phyloP scores from a whole-genome alignment of 2,888 invertebrate genomes.

The Troides oblongomaculatus region DNA sequence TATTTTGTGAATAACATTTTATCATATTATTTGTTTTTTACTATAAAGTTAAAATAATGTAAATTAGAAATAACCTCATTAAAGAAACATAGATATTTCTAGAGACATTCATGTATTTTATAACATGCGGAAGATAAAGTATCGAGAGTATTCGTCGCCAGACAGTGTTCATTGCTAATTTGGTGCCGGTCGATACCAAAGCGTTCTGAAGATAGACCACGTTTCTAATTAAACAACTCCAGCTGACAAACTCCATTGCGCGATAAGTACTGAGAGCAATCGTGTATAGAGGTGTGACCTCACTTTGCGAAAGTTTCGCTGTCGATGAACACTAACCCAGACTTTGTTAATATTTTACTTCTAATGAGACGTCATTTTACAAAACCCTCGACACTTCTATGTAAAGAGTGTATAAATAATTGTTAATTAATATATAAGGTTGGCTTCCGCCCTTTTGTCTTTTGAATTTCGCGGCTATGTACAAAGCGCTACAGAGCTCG shows the following conservation, averaged over 20 bases:
- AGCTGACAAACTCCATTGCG: conserved; percentile 25
- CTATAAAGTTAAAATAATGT: too few relatives aligned
- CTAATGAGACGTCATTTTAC: too few relatives aligned
- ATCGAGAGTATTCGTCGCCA: neutral
- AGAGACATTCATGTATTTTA: neutral
- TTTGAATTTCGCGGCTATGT: too few relatives aligned
- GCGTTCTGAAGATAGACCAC: conserved; percentile 28
- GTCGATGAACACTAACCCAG: too few relatives aligned
- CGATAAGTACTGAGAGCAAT: conserved; percentile 19
- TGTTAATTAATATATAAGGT: too few relatives aligned
- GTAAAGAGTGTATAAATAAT: too few relatives aligned
- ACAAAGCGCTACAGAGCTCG: too few relatives aligned
- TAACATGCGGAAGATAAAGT: conserved; percentile 20
- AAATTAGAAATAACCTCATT: too few relatives aligned
- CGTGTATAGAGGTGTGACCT: conserved; percentile 14
- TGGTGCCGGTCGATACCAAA: conserved; percentile 16
- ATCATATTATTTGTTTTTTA: neutral
- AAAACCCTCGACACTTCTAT: too few relatives aligned
- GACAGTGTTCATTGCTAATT: conserved; percentile 20
- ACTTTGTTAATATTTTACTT: too few relatives aligned
- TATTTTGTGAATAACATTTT: neutral
- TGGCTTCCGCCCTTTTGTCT: too few relatives aligned
- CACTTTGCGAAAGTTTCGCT: conserved; percentile 1
- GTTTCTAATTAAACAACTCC: conserved; percentile 28
- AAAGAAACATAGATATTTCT: too few relatives aligned